Conservation (phyloP, 2,888 invertebrate genomes). For the Pyrocoelia pectoralis region DNA sequence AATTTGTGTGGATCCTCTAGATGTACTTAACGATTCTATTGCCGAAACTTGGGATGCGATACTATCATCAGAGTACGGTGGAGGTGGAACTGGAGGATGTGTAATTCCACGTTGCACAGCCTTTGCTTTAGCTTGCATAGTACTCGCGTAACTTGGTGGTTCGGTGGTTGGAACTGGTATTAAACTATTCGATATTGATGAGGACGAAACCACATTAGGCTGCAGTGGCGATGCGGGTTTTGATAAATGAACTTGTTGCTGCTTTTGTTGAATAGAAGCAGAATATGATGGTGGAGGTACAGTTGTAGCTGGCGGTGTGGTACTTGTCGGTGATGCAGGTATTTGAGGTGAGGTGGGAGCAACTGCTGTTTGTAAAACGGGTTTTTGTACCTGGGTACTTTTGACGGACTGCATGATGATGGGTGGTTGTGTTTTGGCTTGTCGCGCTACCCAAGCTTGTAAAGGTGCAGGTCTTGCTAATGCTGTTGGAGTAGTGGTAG, state of each 20-base stretch:
- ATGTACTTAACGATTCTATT: conserved; percentile 60
- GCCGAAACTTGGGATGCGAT: conserved; percentile 47
- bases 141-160: conserved; percentile 91
- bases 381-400: conserved; percentile 95
- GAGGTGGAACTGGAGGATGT: conserved; percentile 72
- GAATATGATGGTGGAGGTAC: conserved; percentile 86
- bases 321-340: conserved; percentile 60
- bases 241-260: conserved; percentile 46
- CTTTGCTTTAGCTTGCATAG: conserved; percentile 78
- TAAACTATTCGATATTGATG: conserved; percentile 58
- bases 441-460: conserved; percentile 85
- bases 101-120: conserved; percentile 75
- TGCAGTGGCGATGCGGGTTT: conserved; percentile 59
- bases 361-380: conserved; percentile 92
- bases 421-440: conserved; percentile 89
- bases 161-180: conserved; percentile 77
- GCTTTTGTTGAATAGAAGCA: conserved; percentile 79
- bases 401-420: conserved; percentile 97
- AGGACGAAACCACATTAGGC: conserved; percentile 47
- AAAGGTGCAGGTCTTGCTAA: conserved; percentile 83
- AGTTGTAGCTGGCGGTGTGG: conserved; percentile 59
- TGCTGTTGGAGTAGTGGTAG: conserved; percentile 68
- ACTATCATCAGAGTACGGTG: conserved; percentile 67
- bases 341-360: conserved; percentile 85
- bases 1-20: conserved; percentile 61